Percentiles rank a stretch among this genome's conserved stretches.
Evolutionary conservation across 2,888 invertebrate genomes (phyloP).

Genomic region (Hololepta plana): DNA sequence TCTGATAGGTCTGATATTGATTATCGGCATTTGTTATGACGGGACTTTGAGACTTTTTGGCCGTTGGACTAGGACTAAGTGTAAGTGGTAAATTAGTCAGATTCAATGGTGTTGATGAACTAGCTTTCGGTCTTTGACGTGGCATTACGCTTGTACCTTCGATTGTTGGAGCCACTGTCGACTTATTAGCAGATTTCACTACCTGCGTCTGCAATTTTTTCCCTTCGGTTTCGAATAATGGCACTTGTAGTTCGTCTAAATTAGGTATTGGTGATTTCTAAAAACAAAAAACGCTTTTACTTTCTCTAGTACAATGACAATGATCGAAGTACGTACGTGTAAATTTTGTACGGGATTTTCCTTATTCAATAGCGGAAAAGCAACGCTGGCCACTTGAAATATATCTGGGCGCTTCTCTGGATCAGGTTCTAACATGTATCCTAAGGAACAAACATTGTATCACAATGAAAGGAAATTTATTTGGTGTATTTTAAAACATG

Average conservation of each 20-base stretch:
- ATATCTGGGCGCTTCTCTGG: slow-evolving; percentile 71
- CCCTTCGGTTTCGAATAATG: slow-evolving; percentile 52
- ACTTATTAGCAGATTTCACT: slow-evolving; percentile 15
- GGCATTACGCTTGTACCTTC: slow-evolving; percentile 71
- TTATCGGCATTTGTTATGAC: slow-evolving; percentile 12
- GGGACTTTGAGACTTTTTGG: slow-evolving; percentile 25
- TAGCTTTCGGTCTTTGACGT: slow-evolving; percentile 62
- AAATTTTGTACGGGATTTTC: slow-evolving; percentile 68
- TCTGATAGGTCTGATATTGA: slow-evolving; percentile 5
- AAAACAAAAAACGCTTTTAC: slow-evolving; percentile 13
- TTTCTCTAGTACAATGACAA: too few species aligned
- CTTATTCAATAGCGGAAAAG: slow-evolving; percentile 50
- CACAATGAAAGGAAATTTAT: too few species aligned
- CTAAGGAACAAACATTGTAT: slow-evolving; percentile 30
- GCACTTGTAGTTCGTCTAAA: slow-evolving; percentile 42
- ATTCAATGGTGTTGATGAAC: slow-evolving; percentile 25
- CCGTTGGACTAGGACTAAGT: slow-evolving; percentile 33
- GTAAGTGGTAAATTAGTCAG: slow-evolving; percentile 31
- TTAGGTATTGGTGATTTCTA: slow-evolving; percentile 48
- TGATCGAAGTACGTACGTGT: slow-evolving; percentile 38
- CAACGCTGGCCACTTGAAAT: slow-evolving; percentile 59
- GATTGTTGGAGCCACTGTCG: slow-evolving; percentile 29
- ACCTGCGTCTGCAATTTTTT: slow-evolving; percentile 37
- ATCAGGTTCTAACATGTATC: slow-evolving; percentile 72
- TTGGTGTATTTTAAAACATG: not conserved